Conservation (phyloP, 2,888 invertebrate genomes). For the Euplagia quadripunctaria region DNA sequence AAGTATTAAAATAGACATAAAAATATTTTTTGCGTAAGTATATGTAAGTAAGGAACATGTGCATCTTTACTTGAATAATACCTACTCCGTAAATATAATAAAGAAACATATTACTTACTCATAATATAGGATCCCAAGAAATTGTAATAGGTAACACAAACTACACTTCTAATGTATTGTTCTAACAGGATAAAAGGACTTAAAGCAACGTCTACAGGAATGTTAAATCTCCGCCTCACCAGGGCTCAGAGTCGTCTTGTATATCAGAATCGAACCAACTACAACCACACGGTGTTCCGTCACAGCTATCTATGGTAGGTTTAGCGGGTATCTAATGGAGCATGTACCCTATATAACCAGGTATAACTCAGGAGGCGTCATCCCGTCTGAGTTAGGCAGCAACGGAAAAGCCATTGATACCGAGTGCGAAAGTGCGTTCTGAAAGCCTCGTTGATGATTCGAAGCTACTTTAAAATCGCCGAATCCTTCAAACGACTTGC, state of each 20-base stretch:
- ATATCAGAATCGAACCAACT: not conserved
- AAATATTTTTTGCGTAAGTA: not conserved
- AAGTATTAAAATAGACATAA: constrained; percentile 3
- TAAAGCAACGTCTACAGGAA: not conserved
- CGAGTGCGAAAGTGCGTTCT: not conserved
- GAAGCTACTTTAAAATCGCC: not conserved
- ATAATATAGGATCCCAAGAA: not conserved
- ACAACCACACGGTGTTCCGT: not conserved
- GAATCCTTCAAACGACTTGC: not conserved
- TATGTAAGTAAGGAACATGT: not conserved
- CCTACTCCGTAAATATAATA: not conserved
- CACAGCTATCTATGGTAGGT: not conserved
- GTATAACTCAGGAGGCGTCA: not conserved
- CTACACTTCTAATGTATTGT: not conserved
- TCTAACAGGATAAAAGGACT: not conserved
- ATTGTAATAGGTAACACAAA: not conserved
- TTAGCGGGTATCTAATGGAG: not conserved
- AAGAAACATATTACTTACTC: not conserved
- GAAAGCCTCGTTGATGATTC: not conserved
- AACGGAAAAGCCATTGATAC: not conserved
- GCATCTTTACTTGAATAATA: not conserved
- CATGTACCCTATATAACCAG: not conserved
- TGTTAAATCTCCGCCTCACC: not conserved
- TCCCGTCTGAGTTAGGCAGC: not conserved
- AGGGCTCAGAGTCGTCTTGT: too few relatives aligned